These are phyloP conservation scores for Scaeva pyrastri DNA, from an alignment of 2,888 invertebrate genomes.

Conservation along the genomic window DNA sequence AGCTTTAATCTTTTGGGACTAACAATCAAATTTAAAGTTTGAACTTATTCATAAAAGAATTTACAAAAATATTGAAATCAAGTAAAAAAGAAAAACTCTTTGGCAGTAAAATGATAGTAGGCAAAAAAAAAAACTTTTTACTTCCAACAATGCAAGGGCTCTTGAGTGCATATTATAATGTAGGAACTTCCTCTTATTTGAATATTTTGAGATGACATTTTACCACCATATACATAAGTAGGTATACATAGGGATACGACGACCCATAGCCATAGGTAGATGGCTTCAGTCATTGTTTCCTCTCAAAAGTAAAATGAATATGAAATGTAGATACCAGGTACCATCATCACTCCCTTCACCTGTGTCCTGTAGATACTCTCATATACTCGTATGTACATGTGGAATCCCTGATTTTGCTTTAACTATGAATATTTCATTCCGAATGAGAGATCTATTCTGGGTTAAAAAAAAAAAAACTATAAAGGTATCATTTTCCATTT, in stretches of 20 bases:
- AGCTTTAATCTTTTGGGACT: too few species aligned
- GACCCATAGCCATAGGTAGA: too few species aligned
- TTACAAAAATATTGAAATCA: too few species aligned
- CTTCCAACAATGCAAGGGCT: not conserved
- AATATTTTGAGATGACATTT: constrained; percentile 18
- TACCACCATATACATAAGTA: not conserved
- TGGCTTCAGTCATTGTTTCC: not conserved
- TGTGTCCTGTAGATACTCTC: too few species aligned
- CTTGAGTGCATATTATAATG: constrained; percentile 21
- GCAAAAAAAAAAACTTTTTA: not conserved
- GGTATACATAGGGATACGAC: too few species aligned
- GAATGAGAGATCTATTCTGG: constrained; percentile 17
- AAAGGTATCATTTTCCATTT: not conserved
- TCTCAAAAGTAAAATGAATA: constrained; percentile 4
- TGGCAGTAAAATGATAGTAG: too few species aligned
- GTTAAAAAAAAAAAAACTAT: not conserved
- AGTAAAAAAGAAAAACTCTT: too few species aligned
- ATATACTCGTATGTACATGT: not conserved
- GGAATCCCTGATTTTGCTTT: constrained; percentile 5
- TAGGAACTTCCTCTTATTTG: constrained; percentile 6
- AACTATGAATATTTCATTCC: constrained; percentile 32
- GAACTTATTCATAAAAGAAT: too few species aligned
- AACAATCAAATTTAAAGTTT: too few species aligned
- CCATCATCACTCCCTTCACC: too few species aligned
- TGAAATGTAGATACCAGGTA: not conserved